These are phyloP conservation scores for Irena cyanogastra DNA, from an alignment of 2,113 vertebrate genomes.

Conservation along the genomic window DNA sequence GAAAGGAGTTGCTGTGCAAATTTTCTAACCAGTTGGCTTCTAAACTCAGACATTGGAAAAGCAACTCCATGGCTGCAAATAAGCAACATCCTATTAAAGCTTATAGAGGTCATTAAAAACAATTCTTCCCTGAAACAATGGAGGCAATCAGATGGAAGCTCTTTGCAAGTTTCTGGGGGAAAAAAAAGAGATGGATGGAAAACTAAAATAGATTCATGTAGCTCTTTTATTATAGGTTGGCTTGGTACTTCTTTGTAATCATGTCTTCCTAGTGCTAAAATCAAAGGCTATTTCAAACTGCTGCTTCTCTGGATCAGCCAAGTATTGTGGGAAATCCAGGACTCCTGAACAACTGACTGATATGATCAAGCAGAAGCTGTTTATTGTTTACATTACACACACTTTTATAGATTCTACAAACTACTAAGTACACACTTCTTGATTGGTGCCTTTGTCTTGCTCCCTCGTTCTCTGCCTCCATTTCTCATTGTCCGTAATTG, in stretches of 20 bases:
- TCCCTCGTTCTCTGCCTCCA: too few relatives aligned
- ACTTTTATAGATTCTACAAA: too few relatives aligned
- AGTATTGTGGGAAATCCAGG: too few relatives aligned
- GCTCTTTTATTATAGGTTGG: constrained; percentile 2
- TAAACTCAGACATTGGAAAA: not conserved
- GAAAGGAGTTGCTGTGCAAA: not conserved
- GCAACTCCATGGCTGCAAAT: not conserved
- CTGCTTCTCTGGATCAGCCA: not conserved
- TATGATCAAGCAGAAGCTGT: too few relatives aligned
- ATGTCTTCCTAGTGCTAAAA: not conserved
- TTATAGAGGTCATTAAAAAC: constrained; percentile 1
- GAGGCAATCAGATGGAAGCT: constrained; percentile 29
- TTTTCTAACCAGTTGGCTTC: not conserved
- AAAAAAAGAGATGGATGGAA: not conserved
- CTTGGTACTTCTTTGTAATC: not conserved
- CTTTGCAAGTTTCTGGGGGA: not conserved
- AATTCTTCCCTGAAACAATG: constrained; percentile 35
- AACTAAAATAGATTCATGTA: not conserved
- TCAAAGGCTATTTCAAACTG: not conserved
- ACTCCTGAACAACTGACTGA: too few relatives aligned
- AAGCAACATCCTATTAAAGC: not conserved
- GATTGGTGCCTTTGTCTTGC: too few relatives aligned
- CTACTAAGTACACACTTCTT: too few relatives aligned
- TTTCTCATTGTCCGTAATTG: too few relatives aligned
- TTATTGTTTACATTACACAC: too few relatives aligned